Evolutionary conservation across 2,113 vertebrate species (phyloP).

Genomic region (Cyanistes caeruleus): DNA sequence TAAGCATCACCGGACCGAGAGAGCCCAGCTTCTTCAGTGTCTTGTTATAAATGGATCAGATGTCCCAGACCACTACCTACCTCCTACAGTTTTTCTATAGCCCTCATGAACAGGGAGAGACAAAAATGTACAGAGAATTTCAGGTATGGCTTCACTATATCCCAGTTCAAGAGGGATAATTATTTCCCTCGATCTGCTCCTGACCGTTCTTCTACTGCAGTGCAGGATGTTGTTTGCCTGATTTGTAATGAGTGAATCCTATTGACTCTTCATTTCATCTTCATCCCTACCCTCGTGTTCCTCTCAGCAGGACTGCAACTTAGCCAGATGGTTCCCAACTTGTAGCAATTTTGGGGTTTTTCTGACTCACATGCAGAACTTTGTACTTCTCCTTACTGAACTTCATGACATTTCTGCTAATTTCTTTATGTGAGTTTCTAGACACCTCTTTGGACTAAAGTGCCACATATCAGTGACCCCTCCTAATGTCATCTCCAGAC

Average conservation of each 20-base stretch:
- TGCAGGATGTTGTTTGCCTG: not conserved
- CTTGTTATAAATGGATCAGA: not conserved
- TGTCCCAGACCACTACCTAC: not conserved
- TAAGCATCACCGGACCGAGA: not conserved
- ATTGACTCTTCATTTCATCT: not conserved
- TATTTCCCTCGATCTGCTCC: not conserved
- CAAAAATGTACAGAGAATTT: not conserved
- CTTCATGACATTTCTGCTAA: not conserved
- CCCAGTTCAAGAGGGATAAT: not conserved
- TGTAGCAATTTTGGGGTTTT: not conserved
- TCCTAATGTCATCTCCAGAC: not conserved
- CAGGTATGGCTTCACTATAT: not conserved
- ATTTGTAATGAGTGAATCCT: not conserved
- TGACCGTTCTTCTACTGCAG: not conserved
- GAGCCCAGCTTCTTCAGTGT: not conserved
- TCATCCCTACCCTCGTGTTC: not conserved
- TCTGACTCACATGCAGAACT: not conserved
- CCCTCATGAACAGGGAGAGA: not conserved
- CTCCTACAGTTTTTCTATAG: not conserved
- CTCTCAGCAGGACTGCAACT: not conserved
- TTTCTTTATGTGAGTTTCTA: not conserved
- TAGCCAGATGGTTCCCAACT: not conserved
- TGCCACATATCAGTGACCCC: not conserved
- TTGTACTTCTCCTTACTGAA: not conserved
- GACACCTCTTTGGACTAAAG: not conserved